A percentile compares a stretch with the other conserved stretches of the same genome.
phyloP scores from a whole-genome alignment of 2,888 invertebrate genomes.

The Acutogordius australiensis region DNA sequence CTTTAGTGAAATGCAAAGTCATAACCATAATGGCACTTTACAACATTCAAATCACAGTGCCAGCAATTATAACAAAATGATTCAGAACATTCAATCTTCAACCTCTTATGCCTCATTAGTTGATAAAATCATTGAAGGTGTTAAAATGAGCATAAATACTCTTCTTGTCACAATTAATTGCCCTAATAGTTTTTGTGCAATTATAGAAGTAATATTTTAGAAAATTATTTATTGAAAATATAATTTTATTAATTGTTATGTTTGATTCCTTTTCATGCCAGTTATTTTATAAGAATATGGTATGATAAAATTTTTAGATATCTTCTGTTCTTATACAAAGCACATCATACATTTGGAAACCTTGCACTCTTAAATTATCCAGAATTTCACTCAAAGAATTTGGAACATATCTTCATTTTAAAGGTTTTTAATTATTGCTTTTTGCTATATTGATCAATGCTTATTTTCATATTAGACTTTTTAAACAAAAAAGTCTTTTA shows the following conservation, averaged over 20 bases:
- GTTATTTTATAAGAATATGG: too few relatives aligned
- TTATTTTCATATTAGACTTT: too few relatives aligned
- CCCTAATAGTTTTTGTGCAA: background rate
- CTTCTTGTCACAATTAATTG: background rate
- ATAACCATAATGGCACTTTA: background rate
- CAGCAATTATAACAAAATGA: background rate
- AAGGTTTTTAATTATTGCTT: too few relatives aligned
- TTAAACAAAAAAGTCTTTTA: too few relatives aligned
- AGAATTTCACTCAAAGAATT: conserved; percentile 5
- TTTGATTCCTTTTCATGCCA: background rate
- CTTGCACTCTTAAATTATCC: background rate
- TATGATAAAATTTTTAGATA: background rate
- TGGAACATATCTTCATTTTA: conserved; percentile 7
- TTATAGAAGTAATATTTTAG: conserved; percentile 6
- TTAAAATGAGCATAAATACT: background rate
- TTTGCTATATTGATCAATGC: too few relatives aligned
- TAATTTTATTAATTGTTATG: background rate
- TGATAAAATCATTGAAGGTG: conserved; percentile 9
- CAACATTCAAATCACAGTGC: background rate
- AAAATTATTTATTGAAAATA: too few relatives aligned
- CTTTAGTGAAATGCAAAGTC: background rate
- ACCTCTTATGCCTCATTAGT: background rate
- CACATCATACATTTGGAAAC: background rate
- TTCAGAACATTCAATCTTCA: background rate
- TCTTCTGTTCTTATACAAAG: background rate